Conservation (phyloP, 2,113 vertebrate genomes). For the Cyphomyrus plagiostoma region DNA sequence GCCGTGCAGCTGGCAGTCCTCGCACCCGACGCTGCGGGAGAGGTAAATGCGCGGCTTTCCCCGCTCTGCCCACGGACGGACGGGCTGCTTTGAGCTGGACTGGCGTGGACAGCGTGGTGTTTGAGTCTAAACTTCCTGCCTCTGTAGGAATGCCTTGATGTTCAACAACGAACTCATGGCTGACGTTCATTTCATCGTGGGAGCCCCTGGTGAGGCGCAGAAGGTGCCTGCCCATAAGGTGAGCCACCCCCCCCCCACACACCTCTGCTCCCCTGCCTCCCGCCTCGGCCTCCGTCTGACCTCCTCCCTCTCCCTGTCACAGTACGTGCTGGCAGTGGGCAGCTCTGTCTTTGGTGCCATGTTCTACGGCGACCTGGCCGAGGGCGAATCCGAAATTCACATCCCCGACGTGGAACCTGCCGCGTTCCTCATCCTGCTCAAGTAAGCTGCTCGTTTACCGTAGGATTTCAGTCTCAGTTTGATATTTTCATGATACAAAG, state of each 20-base stretch:
- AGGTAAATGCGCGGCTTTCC: slow-evolving; percentile 54
- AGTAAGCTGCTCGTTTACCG: slow-evolving; percentile 62
- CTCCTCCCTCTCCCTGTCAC: slow-evolving; percentile 26
- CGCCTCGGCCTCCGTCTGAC: neutral
- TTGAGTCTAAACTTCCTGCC: neutral
- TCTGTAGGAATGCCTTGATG: slow-evolving; percentile 84
- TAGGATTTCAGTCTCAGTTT: neutral
- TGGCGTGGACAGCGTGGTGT: neutral
- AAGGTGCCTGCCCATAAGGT: slow-evolving; percentile 92
- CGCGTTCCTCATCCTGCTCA: slow-evolving; percentile 86
- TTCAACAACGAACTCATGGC: slow-evolving; percentile 98
- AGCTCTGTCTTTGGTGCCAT: slow-evolving; percentile 95
- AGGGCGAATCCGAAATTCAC: slow-evolving; percentile 84
- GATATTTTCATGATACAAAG: neutral
- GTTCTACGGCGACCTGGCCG: slow-evolving; percentile 92
- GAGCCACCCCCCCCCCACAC: neutral
- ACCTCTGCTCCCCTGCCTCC: too few species aligned
- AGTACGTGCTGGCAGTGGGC: slow-evolving; percentile 91
- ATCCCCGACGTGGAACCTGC: slow-evolving; percentile 92
- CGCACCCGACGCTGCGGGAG: slow-evolving; percentile 82
- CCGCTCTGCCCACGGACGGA: neutral
- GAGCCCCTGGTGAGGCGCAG: slow-evolving; percentile 72
- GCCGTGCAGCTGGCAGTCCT: slow-evolving; percentile 74
- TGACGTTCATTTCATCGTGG: slow-evolving; percentile 87
- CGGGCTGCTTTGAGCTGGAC: neutral